Percentiles rank a stretch among this genome's conserved stretches.
Evolutionary conservation across 2,888 invertebrate species (phyloP).

Genomic region (Camptogramma bilineatum): DNA sequence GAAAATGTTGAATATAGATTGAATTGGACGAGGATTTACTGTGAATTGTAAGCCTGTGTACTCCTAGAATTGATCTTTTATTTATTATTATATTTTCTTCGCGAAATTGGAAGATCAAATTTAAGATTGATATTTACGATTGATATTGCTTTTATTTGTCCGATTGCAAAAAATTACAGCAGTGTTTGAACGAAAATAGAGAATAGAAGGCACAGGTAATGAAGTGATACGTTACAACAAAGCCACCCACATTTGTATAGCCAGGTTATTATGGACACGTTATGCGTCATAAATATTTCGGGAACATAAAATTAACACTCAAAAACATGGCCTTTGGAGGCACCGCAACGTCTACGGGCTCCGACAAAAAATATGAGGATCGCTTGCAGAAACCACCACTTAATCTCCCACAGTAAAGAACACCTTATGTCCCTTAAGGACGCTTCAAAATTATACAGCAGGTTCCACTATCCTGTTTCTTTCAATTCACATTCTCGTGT

Average conservation of each 20-base stretch:
- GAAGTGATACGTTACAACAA: conserved; percentile 78
- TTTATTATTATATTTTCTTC: neutral
- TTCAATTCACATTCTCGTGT: conserved; percentile 53
- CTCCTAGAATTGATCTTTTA: conserved; percentile 11
- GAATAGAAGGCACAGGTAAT: conserved; percentile 63
- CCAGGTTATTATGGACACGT: conserved; percentile 79
- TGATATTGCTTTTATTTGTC: neutral
- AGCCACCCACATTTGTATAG: conserved; percentile 85
- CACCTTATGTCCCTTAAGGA: conserved; percentile 39
- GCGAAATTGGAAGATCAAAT: neutral
- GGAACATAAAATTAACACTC: conserved; percentile 85
- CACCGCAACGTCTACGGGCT: conserved; percentile 81
- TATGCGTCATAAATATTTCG: conserved; percentile 85
- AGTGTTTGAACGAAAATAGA: conserved; percentile 25
- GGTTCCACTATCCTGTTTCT: conserved; percentile 45
- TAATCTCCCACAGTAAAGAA: conserved; percentile 50
- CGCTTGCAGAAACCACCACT: conserved; percentile 76
- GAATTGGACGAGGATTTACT: conserved; percentile 17
- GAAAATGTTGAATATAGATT: conserved; percentile 38
- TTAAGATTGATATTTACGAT: neutral
- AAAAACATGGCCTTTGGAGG: conserved; percentile 82
- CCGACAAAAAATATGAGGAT: conserved; percentile 78
- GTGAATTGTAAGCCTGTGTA: conserved; percentile 15
- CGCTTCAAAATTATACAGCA: conserved; percentile 52
- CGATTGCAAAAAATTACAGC: neutral